Evolutionary conservation across 2,888 invertebrate genomes (phyloP), one percentile per base, ranked within the genome.

Genomic region (Amiota minor): DNA sequence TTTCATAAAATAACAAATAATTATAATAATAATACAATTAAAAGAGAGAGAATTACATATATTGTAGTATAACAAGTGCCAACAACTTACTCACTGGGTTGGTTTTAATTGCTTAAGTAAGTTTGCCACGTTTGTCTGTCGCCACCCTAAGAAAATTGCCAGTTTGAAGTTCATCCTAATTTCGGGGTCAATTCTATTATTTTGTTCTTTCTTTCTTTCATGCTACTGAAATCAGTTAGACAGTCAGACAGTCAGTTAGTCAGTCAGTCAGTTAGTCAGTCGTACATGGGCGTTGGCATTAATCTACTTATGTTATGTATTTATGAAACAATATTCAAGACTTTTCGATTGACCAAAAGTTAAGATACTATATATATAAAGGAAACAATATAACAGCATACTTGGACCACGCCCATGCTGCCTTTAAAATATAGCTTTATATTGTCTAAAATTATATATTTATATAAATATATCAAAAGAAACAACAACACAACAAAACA

Each of bases 371-470:
- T 2, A 56, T 20, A 56, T 16, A 16, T 16, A 14, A 8, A 14
- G 1, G 1, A 53, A 53, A 67, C 75, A 35, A 35, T 35, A 4
- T 8, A 6, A 35, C 35, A 35, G 35, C 35, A 35, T 35, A 35
- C 35, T 35, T 35, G 71, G 56, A 74, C 72, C 71, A 53, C 70
- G 74, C 71, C 49, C 71, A 71, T 71, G 71, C 71, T 62, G 71
- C 74, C 74, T 75, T 72, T 20, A 70, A 50, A n/a, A 74, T 74
- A 53, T 73, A 75, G 78, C 76, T 70, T 75, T 71, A 78, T 74
- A 78, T 71, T 18, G 20, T 45, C 50, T 50, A 59, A 46, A 59
- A 12, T 18, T 20, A 59, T 53, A n/a, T 53, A 53, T 12, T 53
- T 20, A 59, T 20, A 59, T 11, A 59, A 59, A 59, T 12, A 59